Percentiles rank a stretch among this genome's conserved stretches.
These are phyloP conservation scores for Bubo bubo DNA, from an alignment of 2,113 vertebrate species.

Conservation along the genomic window DNA sequence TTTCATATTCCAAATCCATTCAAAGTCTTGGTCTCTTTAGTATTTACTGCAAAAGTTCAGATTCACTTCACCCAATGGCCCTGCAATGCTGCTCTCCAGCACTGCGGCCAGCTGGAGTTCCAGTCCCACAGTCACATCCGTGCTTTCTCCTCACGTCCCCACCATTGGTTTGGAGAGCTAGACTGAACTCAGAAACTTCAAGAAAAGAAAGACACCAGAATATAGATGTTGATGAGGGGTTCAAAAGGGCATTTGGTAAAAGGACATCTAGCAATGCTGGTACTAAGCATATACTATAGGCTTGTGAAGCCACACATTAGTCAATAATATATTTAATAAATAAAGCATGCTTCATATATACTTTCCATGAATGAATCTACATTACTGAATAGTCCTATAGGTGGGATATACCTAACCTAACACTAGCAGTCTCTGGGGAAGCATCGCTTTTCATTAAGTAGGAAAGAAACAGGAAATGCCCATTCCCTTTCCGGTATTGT, in stretches of 20 bases:
- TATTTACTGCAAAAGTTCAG: slow-evolving; percentile 28
- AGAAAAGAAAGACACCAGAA: not conserved
- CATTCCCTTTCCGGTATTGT: not conserved
- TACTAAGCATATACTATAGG: too few relatives aligned
- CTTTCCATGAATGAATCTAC: not conserved
- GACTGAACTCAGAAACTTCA: not conserved
- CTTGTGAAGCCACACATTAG: not conserved
- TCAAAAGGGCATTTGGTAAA: not conserved
- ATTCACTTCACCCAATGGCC: not conserved
- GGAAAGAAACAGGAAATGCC: slow-evolving; percentile 4
- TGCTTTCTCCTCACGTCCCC: not conserved
- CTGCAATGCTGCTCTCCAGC: not conserved
- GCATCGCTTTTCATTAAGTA: not conserved
- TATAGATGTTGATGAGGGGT: not conserved
- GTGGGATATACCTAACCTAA: not conserved
- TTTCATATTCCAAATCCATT: slow-evolving; percentile 33
- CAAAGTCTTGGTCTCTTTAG: not conserved
- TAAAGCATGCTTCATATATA: not conserved
- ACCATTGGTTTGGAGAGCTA: not conserved
- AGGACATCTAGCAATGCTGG: not conserved
- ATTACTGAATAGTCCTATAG: not conserved
- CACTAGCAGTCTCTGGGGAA: not conserved
- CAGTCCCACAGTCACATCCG: not conserved
- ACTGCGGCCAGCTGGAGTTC: not conserved
- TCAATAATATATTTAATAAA: not conserved